Evolutionary conservation across 2,888 invertebrate species (phyloP).

Genomic region (Stegana nigrithorax): DNA sequence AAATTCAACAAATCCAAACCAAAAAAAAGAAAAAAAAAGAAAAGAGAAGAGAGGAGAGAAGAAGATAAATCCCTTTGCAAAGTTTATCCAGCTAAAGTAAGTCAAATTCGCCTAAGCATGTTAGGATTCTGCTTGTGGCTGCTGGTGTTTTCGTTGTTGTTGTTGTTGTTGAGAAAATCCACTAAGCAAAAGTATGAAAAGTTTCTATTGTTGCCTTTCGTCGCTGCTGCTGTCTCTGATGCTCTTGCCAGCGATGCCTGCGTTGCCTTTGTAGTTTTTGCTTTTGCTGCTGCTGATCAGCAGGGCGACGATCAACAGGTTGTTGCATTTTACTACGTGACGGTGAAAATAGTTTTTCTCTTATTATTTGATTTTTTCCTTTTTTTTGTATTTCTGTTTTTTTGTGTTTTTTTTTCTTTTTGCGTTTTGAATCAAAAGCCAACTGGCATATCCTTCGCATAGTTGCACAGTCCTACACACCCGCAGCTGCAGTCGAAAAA

Average conservation of each 20-base stretch:
- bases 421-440: slow-evolving; percentile 40
- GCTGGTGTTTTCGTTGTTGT: neutral
- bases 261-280: neutral
- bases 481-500: slow-evolving; percentile 38
- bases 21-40: too few species aligned
- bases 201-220: too few species aligned
- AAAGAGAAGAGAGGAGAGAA: too few species aligned
- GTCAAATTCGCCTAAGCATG: neutral
- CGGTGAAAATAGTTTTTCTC: slow-evolving; percentile 49
- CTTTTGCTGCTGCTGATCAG: neutral
- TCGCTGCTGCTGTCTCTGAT: neutral
- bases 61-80: too few species aligned
- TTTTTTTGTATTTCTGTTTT: too few species aligned
- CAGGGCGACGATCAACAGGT: slow-evolving; percentile 44
- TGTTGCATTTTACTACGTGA: slow-evolving; percentile 55
- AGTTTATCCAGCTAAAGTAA: slow-evolving; percentile 8
- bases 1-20: too few species aligned
- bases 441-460: too few species aligned
- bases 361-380: too few species aligned
- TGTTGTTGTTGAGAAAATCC: neutral
- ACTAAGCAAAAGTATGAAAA: too few species aligned
- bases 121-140: neutral
- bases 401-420: slow-evolving; percentile 30
- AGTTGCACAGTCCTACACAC: neutral
- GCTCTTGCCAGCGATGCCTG: neutral